phyloP scores from a whole-genome alignment of 92 coral and sea anemone genomes.

The Palythoa grandis region DNA sequence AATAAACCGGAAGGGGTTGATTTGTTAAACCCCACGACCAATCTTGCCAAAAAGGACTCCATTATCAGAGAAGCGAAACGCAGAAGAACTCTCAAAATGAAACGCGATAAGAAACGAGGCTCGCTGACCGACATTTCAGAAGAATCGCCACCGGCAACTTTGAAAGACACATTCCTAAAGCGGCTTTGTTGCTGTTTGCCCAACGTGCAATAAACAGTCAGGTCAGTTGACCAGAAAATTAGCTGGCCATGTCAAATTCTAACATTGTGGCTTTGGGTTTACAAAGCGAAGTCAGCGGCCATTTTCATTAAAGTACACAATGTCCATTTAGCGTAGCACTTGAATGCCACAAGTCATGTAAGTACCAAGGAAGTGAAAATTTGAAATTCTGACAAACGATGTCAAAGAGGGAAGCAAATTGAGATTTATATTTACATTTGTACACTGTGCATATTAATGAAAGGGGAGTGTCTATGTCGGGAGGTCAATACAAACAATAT shows the following conservation, averaged over 20 bases:
- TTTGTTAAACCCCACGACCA: constrained; percentile 60
- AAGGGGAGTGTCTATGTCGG: too few relatives aligned
- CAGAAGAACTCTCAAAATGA: constrained; percentile 72
- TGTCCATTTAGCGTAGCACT: too few relatives aligned
- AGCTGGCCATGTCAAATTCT: neutral
- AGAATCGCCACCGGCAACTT: constrained; percentile 1
- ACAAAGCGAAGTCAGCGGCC: too few relatives aligned
- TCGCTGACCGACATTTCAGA: constrained; percentile 11
- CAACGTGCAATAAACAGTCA: neutral
- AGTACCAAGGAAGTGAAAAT: too few relatives aligned
- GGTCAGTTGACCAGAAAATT: neutral
- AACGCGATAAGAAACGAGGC: constrained; percentile 47
- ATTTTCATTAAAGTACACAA: too few relatives aligned
- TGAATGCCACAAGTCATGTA: too few relatives aligned
- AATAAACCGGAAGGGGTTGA: constrained; percentile 70
- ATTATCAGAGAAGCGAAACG: constrained; percentile 83
- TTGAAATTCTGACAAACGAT: too few relatives aligned
- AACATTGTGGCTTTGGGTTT: neutral
- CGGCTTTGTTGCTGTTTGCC: constrained; percentile 42
- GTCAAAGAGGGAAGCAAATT: too few relatives aligned
- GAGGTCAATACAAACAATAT: too few relatives aligned
- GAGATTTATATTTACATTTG: too few relatives aligned
- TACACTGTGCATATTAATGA: too few relatives aligned
- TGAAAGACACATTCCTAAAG: constrained; percentile 17
- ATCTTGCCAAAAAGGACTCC: constrained; percentile 71